phyloP scores from a whole-genome alignment of 2,888 invertebrate genomes.

The Netelia inedita region DNA sequence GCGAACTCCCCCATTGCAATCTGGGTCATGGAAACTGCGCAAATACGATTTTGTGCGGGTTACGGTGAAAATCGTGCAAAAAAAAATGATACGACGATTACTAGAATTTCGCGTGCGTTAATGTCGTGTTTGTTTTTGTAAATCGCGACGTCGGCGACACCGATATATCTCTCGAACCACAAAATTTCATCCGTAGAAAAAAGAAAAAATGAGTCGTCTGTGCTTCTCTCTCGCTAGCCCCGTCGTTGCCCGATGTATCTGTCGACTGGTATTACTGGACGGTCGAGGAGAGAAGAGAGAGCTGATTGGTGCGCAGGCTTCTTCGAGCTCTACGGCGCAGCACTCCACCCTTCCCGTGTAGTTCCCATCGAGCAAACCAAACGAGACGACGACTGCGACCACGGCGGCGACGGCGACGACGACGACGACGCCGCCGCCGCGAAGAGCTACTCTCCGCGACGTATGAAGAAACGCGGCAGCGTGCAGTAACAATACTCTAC shows the following conservation, averaged over 20 bases:
- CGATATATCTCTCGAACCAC: constrained; percentile 60
- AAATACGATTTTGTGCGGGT: constrained; percentile 73
- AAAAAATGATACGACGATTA: constrained; percentile 62
- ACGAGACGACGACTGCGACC: constrained; percentile 15
- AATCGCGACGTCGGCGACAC: constrained; percentile 46
- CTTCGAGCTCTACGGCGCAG: constrained; percentile 62
- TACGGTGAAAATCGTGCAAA: constrained; percentile 57
- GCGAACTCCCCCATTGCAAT: constrained; percentile 83
- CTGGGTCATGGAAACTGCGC: constrained; percentile 85
- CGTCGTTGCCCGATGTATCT: constrained; percentile 76
- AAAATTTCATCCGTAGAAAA: constrained; percentile 71
- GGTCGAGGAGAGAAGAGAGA: constrained; percentile 77
- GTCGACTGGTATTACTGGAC: constrained; percentile 81
- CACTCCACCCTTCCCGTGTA: constrained; percentile 35
- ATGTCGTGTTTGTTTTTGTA: constrained; percentile 49
- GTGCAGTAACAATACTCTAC: constrained; percentile 48
- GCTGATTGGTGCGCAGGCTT: constrained; percentile 78
- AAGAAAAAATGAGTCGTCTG: constrained; percentile 52
- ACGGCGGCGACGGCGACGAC: constrained; percentile 35
- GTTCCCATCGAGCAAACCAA: constrained; percentile 19
- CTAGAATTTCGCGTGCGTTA: constrained; percentile 20
- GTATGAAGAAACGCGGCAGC: constrained; percentile 12
- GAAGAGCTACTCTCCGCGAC: constrained; percentile 17
- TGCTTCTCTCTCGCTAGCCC: constrained; percentile 69
- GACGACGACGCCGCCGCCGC: constrained; percentile 32